These are phyloP conservation scores for Amblyornis subalaris DNA, from an alignment of 2,113 vertebrate genomes.

Conservation along the genomic window DNA sequence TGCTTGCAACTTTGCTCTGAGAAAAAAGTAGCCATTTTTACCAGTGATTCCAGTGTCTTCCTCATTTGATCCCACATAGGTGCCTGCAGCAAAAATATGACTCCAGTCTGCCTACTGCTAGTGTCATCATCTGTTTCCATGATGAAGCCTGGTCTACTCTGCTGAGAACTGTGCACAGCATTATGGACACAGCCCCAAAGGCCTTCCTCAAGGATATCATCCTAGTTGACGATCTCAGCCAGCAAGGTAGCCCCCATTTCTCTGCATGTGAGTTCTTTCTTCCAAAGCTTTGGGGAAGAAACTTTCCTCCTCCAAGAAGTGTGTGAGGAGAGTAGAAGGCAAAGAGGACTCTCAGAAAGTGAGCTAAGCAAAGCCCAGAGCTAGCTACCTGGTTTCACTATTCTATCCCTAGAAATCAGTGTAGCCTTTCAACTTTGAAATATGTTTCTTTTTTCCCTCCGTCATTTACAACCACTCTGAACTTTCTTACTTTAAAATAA, in stretches of 20 bases:
- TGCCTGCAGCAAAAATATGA: constrained; percentile 75
- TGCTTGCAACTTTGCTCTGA: neutral
- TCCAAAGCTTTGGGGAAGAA: neutral
- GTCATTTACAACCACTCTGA: neutral
- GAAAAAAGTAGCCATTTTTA: neutral
- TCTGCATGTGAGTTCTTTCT: neutral
- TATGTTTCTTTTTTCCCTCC: neutral
- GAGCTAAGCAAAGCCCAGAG: neutral
- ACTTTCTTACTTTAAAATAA: neutral
- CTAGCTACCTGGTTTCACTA: neutral
- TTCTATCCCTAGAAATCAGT: neutral
- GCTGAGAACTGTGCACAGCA: constrained; percentile 83
- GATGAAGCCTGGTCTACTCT: constrained; percentile 85
- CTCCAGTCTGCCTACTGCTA: constrained; percentile 77
- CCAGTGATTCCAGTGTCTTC: neutral
- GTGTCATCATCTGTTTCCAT: constrained; percentile 85
- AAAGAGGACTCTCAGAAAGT: neutral
- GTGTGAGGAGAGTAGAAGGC: neutral
- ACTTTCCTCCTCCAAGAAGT: neutral
- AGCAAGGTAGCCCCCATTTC: constrained; percentile 70
- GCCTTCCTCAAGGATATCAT: constrained; percentile 80
- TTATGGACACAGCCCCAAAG: constrained; percentile 78
- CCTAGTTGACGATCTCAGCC: constrained; percentile 85
- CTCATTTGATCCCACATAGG: constrained; percentile 58
- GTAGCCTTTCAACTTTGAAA: neutral